Base-by-base conservation (phyloP, 2,113 vertebrate genomes). In the Rhinoderma darwinii region DNA sequence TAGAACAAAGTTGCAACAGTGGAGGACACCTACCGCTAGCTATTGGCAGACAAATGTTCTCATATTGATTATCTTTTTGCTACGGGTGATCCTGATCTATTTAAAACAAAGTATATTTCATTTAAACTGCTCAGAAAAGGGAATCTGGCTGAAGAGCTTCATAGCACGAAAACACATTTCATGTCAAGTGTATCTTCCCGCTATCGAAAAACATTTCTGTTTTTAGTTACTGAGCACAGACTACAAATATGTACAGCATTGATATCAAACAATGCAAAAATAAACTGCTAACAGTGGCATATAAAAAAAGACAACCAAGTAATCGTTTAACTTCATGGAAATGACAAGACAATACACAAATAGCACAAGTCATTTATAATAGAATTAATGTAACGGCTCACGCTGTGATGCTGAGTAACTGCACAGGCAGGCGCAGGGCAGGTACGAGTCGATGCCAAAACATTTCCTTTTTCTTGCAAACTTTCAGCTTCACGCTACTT, bases 401-500 rank as follows among this genome's bases (percentile, higher is more conserved):
- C 41, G 35, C 47, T 84, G 72, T 44, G 35, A 17, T 75, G 35
- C 72, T 66, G 39, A 54, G 37, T 78, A 78, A 63, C 41, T 44
- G 73, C 44, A 74, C 44, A 51, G 44, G 44, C 44, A 43, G 63
- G 61, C 43, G 37, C 47, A 22, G 12, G 12, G 25, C 82, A 73
- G 30, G 68, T 56, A 39, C 22, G 68, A 56, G 35, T 44, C 6
- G 8, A 25, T 75, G 83, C 83, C 83, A 76, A 85, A 73, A 77
- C 73, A 85, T 85, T 85, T 77, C 15, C 12, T 56, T n/a, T 66
- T 66, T 73, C 72, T 75, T 85, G 63, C 20, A 50, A 86, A 86
- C 77, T 80, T 80, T 86, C 47, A 56, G 77, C 77, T 80, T 86
- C 84, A 86, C 32, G 84, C 84, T 86, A 72, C 84, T 80, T 72